phyloP scores from a whole-genome alignment of 2,888 invertebrate species.

The Tachina fera region DNA sequence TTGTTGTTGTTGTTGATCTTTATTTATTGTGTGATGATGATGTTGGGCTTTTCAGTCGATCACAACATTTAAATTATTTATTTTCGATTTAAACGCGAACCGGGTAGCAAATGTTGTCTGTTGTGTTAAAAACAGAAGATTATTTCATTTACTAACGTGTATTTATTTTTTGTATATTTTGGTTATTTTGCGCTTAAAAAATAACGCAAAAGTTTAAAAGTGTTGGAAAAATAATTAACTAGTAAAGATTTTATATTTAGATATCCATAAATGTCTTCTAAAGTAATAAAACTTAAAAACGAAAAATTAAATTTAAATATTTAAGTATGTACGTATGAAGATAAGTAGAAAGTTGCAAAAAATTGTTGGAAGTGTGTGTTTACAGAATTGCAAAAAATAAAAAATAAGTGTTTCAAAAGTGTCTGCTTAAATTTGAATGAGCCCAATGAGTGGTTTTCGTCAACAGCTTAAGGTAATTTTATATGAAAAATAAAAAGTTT shows the following conservation, averaged over 20 bases:
- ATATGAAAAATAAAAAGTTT: conserved; percentile 10
- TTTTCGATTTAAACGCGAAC: conserved; percentile 58
- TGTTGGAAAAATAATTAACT: conserved; percentile 15
- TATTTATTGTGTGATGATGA: conserved; percentile 46
- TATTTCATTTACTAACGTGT: conserved; percentile 28
- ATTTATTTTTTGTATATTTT: conserved; percentile 16
- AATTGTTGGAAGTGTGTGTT: background rate
- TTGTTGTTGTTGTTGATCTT: conserved; percentile 44
- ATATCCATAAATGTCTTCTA: background rate
- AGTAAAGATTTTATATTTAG: background rate
- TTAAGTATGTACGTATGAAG: background rate
- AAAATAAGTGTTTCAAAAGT: conserved; percentile 33
- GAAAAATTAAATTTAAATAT: background rate
- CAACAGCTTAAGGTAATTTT: conserved; percentile 82
- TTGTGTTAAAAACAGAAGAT: conserved; percentile 11
- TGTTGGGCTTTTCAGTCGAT: conserved; percentile 58
- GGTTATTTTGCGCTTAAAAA: conserved; percentile 40
- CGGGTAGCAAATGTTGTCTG: conserved; percentile 54
- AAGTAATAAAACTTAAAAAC: background rate
- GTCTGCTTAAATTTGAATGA: conserved; percentile 77
- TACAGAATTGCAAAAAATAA: background rate
- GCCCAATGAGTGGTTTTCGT: conserved; percentile 83
- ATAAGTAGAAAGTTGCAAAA: background rate
- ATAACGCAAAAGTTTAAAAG: conserved; percentile 26
- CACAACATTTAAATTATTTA: conserved; percentile 65